Evolutionary conservation across 2,797 vertebrate genomes (phyloP).

Genomic region (Spinibarbus caldwelli): DNA sequence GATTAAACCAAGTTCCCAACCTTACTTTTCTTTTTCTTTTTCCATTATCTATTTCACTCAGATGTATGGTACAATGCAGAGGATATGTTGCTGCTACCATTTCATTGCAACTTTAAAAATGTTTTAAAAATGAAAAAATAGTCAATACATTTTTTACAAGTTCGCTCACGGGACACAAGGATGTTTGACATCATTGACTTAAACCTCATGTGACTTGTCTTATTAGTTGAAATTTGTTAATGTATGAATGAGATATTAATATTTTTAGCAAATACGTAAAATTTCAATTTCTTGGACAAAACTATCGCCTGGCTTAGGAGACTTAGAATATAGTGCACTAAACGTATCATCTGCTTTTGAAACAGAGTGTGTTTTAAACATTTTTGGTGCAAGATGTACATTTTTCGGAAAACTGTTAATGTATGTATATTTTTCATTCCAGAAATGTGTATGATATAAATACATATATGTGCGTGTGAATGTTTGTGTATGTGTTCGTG

Average conservation of each 20-base stretch:
- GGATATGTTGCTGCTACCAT: no score
- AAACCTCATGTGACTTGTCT: no score
- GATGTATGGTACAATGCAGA: no score
- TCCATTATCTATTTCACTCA: no score
- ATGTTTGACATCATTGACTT: not conserved
- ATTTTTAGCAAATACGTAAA: no score
- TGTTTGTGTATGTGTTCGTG: not conserved
- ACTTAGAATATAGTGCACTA: not conserved
- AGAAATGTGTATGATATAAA: not conserved
- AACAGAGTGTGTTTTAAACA: not conserved
- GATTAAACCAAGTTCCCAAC: no score
- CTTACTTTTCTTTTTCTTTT: no score
- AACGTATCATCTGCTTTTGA: not conserved
- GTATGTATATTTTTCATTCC: not conserved
- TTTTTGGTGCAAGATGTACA: not conserved
- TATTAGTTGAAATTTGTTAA: no score
- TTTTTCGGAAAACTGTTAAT: not conserved
- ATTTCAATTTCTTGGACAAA: not conserved
- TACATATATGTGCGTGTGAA: not conserved
- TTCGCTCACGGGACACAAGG: not conserved
- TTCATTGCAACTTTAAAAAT: no score
- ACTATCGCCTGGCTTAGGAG: not conserved
- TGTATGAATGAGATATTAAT: no score
- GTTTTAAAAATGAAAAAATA: no score
- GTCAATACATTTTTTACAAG: no score